Percentiles rank a stretch among this genome's conserved stretches.
phyloP scores from a whole-genome alignment of 2,797 vertebrate genomes.

The Gymnocypris eckloni region DNA sequence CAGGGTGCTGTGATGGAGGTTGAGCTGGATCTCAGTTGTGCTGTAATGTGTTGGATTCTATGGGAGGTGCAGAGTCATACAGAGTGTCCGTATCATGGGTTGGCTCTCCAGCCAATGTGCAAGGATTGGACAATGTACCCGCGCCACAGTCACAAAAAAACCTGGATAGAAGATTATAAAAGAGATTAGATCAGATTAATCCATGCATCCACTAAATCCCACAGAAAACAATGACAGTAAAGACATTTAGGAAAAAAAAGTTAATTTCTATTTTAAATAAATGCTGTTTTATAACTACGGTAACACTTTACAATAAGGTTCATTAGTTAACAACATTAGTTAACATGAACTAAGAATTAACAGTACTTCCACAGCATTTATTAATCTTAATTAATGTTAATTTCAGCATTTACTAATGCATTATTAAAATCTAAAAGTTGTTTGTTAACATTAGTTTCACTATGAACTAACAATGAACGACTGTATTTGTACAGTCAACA shows the following conservation, averaged over 20 bases:
- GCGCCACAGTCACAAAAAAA: constrained; percentile 99
- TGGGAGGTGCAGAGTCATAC: constrained; percentile 99
- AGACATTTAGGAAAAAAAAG: not conserved
- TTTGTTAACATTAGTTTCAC: no score
- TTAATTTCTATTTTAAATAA: no score
- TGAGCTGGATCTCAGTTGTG: constrained; percentile 91
- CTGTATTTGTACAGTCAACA: no score
- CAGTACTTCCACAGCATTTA: no score
- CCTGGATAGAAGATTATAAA: constrained; percentile 71
- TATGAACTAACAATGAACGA: no score
- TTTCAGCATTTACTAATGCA: no score
- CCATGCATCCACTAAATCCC: not conserved
- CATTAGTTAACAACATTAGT: no score
- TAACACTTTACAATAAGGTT: no score
- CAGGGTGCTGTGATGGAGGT: constrained; percentile 54
- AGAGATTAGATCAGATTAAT: constrained; percentile 35
- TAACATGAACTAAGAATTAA: no score
- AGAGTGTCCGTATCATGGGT: constrained; percentile 99
- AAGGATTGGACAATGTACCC: constrained; percentile 98
- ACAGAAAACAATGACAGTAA: not conserved
- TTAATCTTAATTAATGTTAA: no score
- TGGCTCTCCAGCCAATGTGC: constrained; percentile 99
- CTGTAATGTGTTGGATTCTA: constrained; percentile 99
- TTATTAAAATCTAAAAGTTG: no score
- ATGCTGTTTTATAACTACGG: no score